These are phyloP conservation scores for Cepaea nemoralis DNA, from an alignment of 1,140 invertebrate genomes.

Conservation along the genomic window DNA sequence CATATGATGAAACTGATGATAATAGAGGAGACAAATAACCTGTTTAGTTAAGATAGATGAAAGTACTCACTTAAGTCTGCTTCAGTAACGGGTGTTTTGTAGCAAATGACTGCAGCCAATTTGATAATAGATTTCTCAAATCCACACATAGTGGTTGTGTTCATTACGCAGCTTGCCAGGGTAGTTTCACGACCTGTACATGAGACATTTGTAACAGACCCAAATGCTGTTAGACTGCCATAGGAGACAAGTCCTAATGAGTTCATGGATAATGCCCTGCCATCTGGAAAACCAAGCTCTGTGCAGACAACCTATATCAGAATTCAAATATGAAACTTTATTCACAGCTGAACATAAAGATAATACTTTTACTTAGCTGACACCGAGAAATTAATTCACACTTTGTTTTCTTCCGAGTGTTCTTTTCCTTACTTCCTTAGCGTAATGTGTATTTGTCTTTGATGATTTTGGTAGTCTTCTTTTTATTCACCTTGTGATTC, in stretches of 20 bases:
- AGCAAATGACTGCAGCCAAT: slow-evolving; percentile 54
- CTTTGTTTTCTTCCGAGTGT: too few species aligned
- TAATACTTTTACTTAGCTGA: too few species aligned
- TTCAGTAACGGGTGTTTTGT: slow-evolving; percentile 43
- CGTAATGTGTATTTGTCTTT: too few species aligned
- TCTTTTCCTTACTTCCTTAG: too few species aligned
- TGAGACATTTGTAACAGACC: slow-evolving; percentile 16
- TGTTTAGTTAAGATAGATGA: too few species aligned
- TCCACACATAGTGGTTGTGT: not conserved
- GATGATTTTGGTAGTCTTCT: too few species aligned
- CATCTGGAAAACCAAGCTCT: slow-evolving; percentile 53
- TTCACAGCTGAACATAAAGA: too few species aligned
- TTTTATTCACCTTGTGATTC: too few species aligned
- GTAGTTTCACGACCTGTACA: slow-evolving; percentile 33
- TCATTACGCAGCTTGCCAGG: slow-evolving; percentile 28
- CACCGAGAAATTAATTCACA: too few species aligned
- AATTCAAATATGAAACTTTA: not conserved
- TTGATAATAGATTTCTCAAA: slow-evolving; percentile 5
- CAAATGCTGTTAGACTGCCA: slow-evolving; percentile 12
- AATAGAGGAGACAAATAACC: too few species aligned
- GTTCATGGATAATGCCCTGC: slow-evolving; percentile 39
- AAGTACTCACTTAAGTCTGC: slow-evolving; percentile 51
- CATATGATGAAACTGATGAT: too few species aligned
- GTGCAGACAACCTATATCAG: slow-evolving; percentile 42
- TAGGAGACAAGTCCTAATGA: slow-evolving; percentile 11